phyloP scores from a whole-genome alignment of 64 coral and sea anemone genomes.

The Porites australiensis region DNA sequence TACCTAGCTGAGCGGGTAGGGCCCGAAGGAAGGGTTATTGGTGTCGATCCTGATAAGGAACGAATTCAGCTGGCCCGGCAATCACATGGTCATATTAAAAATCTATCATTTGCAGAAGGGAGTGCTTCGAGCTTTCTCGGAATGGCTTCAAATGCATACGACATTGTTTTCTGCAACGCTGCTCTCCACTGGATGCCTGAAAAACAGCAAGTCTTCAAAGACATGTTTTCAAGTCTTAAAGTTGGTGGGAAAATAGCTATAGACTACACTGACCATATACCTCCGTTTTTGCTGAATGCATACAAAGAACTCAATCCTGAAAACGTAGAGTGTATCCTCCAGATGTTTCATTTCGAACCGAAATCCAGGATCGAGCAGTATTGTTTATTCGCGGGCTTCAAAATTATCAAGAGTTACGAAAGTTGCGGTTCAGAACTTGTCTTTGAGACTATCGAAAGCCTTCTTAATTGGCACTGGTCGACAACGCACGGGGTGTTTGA shows the following conservation, averaged over 20 bases:
- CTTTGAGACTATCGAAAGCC: neutral
- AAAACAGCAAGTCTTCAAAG: neutral
- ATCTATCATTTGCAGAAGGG: slow-evolving; percentile 31
- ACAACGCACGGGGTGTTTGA: neutral
- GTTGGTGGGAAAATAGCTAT: neutral
- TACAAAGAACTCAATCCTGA: neutral
- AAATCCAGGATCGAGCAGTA: neutral
- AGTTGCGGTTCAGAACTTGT: too few species aligned
- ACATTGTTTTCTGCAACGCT: slow-evolving; percentile 31
- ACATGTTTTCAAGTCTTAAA: slow-evolving; percentile 16
- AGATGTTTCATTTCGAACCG: neutral
- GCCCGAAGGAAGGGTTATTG: too few species aligned
- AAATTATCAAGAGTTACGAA: neutral
- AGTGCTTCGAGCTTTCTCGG: neutral
- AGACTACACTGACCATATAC: neutral
- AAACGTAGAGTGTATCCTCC: neutral
- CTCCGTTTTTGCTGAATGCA: neutral
- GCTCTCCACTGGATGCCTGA: slow-evolving; percentile 42
- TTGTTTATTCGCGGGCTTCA: neutral
- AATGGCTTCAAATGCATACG: neutral
- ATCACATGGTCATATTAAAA: neutral
- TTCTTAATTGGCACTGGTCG: neutral
- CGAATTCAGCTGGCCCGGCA: neutral
- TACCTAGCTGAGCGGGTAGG: too few species aligned
- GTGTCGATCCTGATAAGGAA: too few species aligned